These are phyloP conservation scores for Carassius gibelio DNA, from an alignment of 2,113 vertebrate genomes.

Conservation along the genomic window DNA sequence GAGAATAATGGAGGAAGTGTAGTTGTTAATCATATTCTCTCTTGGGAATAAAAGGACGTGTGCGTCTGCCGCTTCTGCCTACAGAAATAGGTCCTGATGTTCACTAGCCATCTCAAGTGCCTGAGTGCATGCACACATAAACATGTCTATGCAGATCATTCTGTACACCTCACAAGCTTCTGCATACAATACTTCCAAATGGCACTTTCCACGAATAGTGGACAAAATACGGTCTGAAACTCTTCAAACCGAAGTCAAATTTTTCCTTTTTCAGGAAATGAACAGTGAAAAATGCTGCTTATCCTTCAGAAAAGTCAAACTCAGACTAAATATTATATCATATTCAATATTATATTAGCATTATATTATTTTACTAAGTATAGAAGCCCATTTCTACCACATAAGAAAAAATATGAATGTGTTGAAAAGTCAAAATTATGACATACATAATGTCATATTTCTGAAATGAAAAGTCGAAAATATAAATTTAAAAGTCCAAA, in stretches of 20 bases:
- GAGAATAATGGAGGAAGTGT: slow-evolving; percentile 31
- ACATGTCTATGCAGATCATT: background rate
- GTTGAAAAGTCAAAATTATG: too few relatives aligned
- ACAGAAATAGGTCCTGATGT: slow-evolving; percentile 18
- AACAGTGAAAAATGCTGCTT: background rate
- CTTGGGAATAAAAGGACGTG: background rate
- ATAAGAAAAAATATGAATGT: too few relatives aligned
- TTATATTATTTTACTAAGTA: too few relatives aligned
- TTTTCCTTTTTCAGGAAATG: background rate
- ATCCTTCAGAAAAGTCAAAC: background rate
- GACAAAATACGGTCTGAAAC: background rate
- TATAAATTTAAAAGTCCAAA: too few relatives aligned
- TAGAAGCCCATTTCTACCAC: too few relatives aligned
- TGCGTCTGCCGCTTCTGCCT: background rate
- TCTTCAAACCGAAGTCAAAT: background rate
- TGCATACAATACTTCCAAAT: background rate
- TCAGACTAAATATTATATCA: background rate
- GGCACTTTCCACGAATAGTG: background rate
- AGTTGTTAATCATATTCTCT: background rate
- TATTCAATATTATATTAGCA: too few relatives aligned
- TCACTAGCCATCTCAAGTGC: background rate
- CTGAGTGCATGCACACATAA: slow-evolving; percentile 22
- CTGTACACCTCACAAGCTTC: background rate
- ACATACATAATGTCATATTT: too few relatives aligned
- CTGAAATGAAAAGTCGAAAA: too few relatives aligned